These are phyloP conservation scores for Drosophila nannoptera DNA, from an alignment of 1,140 invertebrate genomes.

Conservation along the genomic window DNA sequence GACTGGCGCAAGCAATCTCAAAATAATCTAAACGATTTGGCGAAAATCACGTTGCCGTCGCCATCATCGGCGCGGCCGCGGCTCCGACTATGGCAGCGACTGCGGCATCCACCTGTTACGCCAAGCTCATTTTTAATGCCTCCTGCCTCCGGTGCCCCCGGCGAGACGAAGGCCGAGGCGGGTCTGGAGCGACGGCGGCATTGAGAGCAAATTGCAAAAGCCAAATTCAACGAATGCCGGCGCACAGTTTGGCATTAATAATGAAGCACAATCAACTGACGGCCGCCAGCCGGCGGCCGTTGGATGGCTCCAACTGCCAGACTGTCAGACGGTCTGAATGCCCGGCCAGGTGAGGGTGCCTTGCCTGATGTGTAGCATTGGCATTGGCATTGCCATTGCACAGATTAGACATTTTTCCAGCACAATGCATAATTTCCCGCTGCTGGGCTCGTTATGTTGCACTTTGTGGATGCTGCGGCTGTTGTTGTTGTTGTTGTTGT, in stretches of 20 bases:
- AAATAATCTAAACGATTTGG: slow-evolving; percentile 78
- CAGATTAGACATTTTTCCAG: slow-evolving; percentile 69
- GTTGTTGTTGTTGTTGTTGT: slow-evolving; percentile 8
- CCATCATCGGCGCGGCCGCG: slow-evolving; percentile 41
- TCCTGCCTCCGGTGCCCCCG: background rate
- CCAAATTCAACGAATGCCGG: slow-evolving; percentile 75
- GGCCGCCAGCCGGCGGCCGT: slow-evolving; percentile 53
- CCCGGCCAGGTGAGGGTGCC: slow-evolving; percentile 39
- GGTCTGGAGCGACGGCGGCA: slow-evolving; percentile 47
- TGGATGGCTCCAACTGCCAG: slow-evolving; percentile 28
- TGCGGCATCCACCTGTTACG: slow-evolving; percentile 73
- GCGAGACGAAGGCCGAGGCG: slow-evolving; percentile 19
- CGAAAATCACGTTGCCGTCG: slow-evolving; percentile 72
- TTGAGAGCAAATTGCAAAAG: slow-evolving; percentile 77
- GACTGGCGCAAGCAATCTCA: slow-evolving; percentile 74
- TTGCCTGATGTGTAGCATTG: slow-evolving; percentile 22
- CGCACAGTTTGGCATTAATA: slow-evolving; percentile 76
- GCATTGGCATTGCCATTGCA: slow-evolving; percentile 52
- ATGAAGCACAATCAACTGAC: slow-evolving; percentile 74
- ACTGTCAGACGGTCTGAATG: background rate
- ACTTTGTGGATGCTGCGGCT: slow-evolving; percentile 20
- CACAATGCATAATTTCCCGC: slow-evolving; percentile 70
- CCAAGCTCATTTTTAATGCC: slow-evolving; percentile 75
- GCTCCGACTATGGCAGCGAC: slow-evolving; percentile 29
- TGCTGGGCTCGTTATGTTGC: slow-evolving; percentile 50